phyloP scores from a whole-genome alignment of 2,797 vertebrate species.

The Sparus aurata region DNA sequence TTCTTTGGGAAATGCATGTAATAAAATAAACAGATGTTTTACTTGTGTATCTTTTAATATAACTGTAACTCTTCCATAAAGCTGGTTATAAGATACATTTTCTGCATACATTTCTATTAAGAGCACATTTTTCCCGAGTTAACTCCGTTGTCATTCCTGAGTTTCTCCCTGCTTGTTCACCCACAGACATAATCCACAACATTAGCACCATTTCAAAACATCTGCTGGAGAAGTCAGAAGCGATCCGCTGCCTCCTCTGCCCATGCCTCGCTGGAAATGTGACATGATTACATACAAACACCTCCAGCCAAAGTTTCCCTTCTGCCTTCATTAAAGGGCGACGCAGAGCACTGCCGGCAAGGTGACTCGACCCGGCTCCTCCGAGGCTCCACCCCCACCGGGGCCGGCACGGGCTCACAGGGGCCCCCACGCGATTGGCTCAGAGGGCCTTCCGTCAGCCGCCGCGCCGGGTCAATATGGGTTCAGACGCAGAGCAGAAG shows the following conservation, averaged over 20 bases:
- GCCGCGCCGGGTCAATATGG: constrained; percentile 41
- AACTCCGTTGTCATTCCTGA: constrained; percentile 40
- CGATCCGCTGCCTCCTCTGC: constrained; percentile 70
- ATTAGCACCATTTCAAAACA: constrained; percentile 82
- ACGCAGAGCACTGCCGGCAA: constrained; percentile 77
- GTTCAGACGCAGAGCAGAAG: constrained; percentile 61
- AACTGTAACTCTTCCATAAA: neutral
- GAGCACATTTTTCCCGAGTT: constrained; percentile 9
- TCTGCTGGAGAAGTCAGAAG: constrained; percentile 81
- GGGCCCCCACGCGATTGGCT: constrained; percentile 64
- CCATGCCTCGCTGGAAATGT: constrained; percentile 65
- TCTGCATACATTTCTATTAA: neutral
- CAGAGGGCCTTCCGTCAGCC: constrained; percentile 63
- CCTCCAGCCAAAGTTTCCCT: constrained; percentile 76
- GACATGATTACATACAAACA: constrained; percentile 70
- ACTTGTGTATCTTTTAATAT: neutral
- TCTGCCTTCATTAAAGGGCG: constrained; percentile 77
- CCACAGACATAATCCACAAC: constrained; percentile 63
- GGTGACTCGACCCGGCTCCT: constrained; percentile 74
- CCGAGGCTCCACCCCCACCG: constrained; percentile 47
- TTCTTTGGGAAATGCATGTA: no score
- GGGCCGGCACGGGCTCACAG: neutral
- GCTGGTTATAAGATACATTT: neutral
- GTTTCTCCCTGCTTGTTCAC: constrained; percentile 30
- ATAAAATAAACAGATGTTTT: neutral